Percentiles rank a stretch among this genome's conserved stretches.
These are phyloP conservation scores for Heliconius ethilla DNA, from an alignment of 2,888 invertebrate genomes.

Conservation along the genomic window DNA sequence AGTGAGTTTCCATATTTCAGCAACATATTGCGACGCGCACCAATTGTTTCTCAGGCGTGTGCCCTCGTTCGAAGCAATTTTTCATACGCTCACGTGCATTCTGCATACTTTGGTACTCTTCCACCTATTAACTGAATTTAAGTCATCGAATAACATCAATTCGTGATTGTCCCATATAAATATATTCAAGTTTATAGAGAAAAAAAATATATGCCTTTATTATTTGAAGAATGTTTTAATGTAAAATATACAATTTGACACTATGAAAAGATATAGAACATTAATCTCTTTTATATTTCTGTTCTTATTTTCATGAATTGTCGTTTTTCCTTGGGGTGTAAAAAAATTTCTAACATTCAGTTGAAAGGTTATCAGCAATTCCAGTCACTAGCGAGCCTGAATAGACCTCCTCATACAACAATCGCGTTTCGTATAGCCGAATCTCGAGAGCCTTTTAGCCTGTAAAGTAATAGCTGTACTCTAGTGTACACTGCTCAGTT, in stretches of 20 bases:
- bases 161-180: not conserved
- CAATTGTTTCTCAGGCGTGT: slow-evolving; percentile 44
- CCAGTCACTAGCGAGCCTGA: slow-evolving; percentile 56
- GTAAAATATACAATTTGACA: not conserved
- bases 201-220: not conserved
- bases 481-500: slow-evolving; percentile 3
- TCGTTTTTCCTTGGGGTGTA: slow-evolving; percentile 41
- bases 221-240: not conserved
- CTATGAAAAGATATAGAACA: slow-evolving; percentile 13
- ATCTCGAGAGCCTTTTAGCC: slow-evolving; percentile 47
- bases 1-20: no score
- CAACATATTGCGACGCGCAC: slow-evolving; percentile 40
- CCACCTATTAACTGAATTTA: slow-evolving; percentile 34
- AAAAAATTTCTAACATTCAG: slow-evolving; percentile 57
- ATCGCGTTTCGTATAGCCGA: slow-evolving; percentile 59
- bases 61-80: slow-evolving; percentile 42
- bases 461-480: slow-evolving; percentile 28
- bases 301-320: slow-evolving; percentile 40
- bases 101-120: slow-evolving; percentile 38
- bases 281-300: slow-evolving; percentile 17
- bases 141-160: slow-evolving; percentile 16
- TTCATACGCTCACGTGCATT: slow-evolving; percentile 42
- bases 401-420: slow-evolving; percentile 60
- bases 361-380: slow-evolving; percentile 63
- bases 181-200: not conserved